A percentile compares a stretch with the other conserved stretches of the same genome.
Evolutionary conservation across 2,113 vertebrate species (phyloP).

Genomic region (Leucopsar rothschildi): DNA sequence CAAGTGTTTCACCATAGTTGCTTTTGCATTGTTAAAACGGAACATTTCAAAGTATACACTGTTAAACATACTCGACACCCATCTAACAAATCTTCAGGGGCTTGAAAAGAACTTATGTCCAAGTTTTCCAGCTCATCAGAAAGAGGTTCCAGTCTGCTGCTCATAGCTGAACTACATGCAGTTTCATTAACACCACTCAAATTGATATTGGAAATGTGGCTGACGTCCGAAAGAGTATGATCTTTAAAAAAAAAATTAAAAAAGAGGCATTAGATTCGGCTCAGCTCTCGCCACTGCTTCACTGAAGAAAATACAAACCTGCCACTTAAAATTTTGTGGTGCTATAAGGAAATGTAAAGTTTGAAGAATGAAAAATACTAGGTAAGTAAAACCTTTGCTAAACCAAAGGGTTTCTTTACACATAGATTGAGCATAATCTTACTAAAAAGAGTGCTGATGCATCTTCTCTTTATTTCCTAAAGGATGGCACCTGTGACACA

Average conservation of each 20-base stretch:
- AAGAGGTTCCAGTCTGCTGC: slow-evolving; percentile 76
- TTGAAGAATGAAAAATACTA: neutral
- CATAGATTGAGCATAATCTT: neutral
- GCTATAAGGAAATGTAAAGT: neutral
- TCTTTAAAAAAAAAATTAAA: slow-evolving; percentile 41
- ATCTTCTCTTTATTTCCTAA: neutral
- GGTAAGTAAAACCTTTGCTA: neutral
- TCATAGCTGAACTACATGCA: slow-evolving; percentile 67
- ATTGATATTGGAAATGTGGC: slow-evolving; percentile 88
- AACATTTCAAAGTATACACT: neutral
- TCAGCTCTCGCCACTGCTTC: neutral
- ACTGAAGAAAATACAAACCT: neutral
- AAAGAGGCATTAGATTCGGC: neutral
- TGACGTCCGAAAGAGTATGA: slow-evolving; percentile 84
- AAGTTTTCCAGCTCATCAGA: slow-evolving; percentile 81
- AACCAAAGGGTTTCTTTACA: neutral
- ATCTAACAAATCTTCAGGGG: slow-evolving; percentile 88
- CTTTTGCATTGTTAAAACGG: neutral
- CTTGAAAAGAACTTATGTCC: slow-evolving; percentile 81
- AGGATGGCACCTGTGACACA: neutral
- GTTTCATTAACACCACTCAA: slow-evolving; percentile 84
- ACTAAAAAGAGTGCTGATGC: neutral
- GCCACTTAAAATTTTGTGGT: neutral
- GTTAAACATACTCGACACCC: slow-evolving; percentile 86
- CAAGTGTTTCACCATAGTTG: neutral